These are phyloP conservation scores for Phrynocephalus versicolor DNA, from an alignment of 2,113 vertebrate species.

Conservation along the genomic window DNA sequence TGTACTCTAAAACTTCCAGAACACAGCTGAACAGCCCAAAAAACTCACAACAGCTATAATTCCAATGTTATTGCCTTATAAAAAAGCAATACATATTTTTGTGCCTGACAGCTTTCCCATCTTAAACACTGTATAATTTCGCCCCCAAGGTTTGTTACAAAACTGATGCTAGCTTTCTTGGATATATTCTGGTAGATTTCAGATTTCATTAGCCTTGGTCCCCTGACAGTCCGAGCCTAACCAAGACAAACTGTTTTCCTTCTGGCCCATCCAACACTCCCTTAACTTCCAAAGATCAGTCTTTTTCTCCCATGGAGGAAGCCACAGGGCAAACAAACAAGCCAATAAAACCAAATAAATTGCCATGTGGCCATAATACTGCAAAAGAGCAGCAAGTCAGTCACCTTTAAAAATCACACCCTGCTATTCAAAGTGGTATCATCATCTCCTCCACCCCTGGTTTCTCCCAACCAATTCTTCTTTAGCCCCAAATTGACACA, in stretches of 20 bases:
- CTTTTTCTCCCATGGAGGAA: too few species aligned
- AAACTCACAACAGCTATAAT: too few species aligned
- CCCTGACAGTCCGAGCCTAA: neutral
- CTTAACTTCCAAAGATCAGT: neutral
- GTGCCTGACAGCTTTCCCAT: neutral
- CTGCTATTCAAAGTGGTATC: neutral
- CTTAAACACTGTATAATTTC: neutral
- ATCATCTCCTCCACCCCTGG: neutral
- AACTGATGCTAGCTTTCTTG: neutral
- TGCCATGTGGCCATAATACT: neutral
- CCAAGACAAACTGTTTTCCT: neutral
- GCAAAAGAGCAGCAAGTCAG: neutral
- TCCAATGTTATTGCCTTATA: slow-evolving; percentile 28
- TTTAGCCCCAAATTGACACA: neutral
- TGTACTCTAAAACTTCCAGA: too few species aligned
- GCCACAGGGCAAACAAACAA: neutral
- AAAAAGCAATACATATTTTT: slow-evolving; percentile 28
- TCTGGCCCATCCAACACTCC: neutral
- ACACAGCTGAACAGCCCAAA: too few species aligned
- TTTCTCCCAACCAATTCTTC: neutral
- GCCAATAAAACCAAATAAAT: too few species aligned
- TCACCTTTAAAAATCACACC: neutral
- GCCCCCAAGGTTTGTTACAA: slow-evolving; percentile 9
- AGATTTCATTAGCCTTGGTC: neutral
- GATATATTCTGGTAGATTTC: neutral